Evolutionary conservation across 2,888 invertebrate species (phyloP).

Genomic region (Bedellia somnulentella): DNA sequence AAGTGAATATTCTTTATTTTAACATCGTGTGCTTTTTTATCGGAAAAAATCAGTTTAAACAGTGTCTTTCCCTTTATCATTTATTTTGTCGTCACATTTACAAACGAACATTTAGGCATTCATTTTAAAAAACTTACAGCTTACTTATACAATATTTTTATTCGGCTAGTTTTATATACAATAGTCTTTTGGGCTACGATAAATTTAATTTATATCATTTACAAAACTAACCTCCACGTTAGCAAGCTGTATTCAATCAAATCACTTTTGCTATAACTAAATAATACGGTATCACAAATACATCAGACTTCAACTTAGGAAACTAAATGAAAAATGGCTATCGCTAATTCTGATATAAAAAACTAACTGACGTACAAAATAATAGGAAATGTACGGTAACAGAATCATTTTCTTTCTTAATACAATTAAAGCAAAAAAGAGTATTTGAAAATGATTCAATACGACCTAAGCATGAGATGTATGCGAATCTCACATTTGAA

Average conservation of each 20-base stretch:
- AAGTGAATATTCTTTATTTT: conserved; percentile 11
- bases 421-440: too few relatives aligned
- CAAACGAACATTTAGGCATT: conserved; percentile 42
- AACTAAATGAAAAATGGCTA: not conserved
- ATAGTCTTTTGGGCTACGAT: conserved; percentile 43
- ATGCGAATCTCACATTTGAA: too few relatives aligned
- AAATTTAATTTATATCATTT: conserved; percentile 14
- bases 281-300: not conserved
- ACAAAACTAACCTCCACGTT: conserved; percentile 27
- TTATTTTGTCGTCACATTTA: conserved; percentile 45
- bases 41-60: conserved; percentile 15
- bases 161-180: conserved; percentile 44
- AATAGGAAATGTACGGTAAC: too few relatives aligned
- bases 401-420: too few relatives aligned
- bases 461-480: too few relatives aligned
- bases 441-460: too few relatives aligned
- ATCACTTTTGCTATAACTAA: conserved; percentile 9
- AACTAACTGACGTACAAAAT: not conserved
- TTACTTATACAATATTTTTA: conserved; percentile 33
- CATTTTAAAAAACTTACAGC: conserved; percentile 30
- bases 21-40: conserved; percentile 13
- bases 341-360: not conserved
- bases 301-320: conserved; percentile 1
- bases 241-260: conserved; percentile 38
- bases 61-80: conserved; percentile 35